These are phyloP conservation scores for Acheta domesticus DNA, from an alignment of 2,888 invertebrate species.

Conservation along the genomic window DNA sequence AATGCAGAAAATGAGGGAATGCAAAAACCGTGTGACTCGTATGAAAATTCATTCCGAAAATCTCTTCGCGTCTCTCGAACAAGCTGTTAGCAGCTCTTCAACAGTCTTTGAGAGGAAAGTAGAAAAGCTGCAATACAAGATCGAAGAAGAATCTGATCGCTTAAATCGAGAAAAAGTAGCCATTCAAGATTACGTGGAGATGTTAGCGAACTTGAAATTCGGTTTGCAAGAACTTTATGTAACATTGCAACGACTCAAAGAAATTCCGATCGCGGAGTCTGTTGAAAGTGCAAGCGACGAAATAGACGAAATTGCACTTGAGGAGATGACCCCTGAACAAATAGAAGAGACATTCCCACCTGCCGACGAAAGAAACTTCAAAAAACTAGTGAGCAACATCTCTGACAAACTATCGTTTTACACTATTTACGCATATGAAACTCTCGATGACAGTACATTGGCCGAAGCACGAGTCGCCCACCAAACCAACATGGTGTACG, in stretches of 20 bases:
- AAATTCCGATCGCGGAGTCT: background rate
- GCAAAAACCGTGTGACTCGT: background rate
- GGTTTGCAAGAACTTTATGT: background rate
- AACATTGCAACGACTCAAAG: background rate
- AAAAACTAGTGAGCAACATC: background rate
- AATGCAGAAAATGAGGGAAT: background rate
- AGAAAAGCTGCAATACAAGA: background rate
- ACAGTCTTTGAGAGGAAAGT: background rate
- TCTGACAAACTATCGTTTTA: background rate
- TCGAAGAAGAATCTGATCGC: background rate
- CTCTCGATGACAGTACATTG: background rate
- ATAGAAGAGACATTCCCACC: background rate
- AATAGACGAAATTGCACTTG: background rate
- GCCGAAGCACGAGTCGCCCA: background rate
- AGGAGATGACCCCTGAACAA: background rate
- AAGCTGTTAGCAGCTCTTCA: background rate
- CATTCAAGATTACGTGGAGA: background rate
- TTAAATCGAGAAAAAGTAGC: background rate
- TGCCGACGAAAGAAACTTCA: background rate
- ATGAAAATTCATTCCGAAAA: background rate
- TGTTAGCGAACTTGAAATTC: background rate
- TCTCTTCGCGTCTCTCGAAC: background rate
- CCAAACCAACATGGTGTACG: background rate
- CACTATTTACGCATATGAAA: background rate
- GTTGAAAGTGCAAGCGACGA: background rate